phyloP scores from a whole-genome alignment of 2,888 invertebrate species.

The Phytoseiulus persimilis region DNA sequence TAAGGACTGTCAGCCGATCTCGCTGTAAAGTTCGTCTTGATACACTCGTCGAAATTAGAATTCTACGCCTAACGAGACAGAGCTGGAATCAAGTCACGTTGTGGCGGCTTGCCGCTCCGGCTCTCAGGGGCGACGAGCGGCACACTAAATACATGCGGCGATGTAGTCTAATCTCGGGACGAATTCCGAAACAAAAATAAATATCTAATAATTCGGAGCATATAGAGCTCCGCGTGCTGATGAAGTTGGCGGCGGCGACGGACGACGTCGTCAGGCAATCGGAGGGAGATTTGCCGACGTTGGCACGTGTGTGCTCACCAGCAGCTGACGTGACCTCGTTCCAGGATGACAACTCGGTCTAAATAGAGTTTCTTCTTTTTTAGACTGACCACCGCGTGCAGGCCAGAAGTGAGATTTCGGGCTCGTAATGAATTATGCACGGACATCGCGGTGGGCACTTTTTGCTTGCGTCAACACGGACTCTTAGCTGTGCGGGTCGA shows the following conservation, averaged over 20 bases:
- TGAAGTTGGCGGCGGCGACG: no score
- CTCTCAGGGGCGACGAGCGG: background rate
- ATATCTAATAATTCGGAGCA: background rate
- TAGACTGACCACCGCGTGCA: background rate
- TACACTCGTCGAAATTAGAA: background rate
- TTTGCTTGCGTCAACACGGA: background rate
- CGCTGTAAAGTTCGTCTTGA: background rate
- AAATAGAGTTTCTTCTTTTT: background rate
- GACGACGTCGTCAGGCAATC: background rate
- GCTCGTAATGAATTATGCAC: background rate
- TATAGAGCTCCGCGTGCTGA: background rate
- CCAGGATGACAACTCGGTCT: background rate
- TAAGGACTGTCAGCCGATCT: background rate
- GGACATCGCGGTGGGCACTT: background rate
- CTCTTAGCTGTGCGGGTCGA: background rate
- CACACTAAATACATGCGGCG: background rate
- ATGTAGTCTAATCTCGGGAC: background rate
- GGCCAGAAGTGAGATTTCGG: background rate
- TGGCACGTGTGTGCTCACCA: background rate
- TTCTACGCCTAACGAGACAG: background rate
- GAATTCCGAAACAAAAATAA: background rate
- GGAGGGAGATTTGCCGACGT: background rate
- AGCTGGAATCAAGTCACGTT: background rate
- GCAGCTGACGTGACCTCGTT: conserved; percentile 5
- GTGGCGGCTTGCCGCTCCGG: background rate